Conservation (phyloP, 2,113 vertebrate species). For the Gyps fulvus region DNA sequence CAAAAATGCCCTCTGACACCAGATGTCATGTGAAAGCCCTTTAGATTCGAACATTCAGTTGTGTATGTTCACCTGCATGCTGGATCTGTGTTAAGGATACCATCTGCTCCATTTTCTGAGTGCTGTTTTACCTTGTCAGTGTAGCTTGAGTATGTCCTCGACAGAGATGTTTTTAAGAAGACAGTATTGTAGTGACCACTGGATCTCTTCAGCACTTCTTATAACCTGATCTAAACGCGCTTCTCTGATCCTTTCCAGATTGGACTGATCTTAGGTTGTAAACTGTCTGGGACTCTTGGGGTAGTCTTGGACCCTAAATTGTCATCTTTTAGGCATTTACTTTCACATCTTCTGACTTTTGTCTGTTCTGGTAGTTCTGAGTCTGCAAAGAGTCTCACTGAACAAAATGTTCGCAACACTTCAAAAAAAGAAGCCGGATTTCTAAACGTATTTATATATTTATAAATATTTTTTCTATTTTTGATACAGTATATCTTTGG, state of each 20-base stretch:
- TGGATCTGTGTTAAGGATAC: neutral
- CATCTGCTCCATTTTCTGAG: neutral
- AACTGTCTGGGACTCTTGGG: neutral
- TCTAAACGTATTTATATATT: neutral
- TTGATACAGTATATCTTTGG: neutral
- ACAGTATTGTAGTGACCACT: neutral
- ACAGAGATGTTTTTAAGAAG: neutral
- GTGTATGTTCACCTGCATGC: neutral
- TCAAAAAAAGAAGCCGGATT: neutral
- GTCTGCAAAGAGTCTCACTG: neutral
- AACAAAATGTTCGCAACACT: neutral
- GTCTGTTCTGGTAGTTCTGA: neutral
- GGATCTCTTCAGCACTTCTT: neutral
- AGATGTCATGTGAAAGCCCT: neutral
- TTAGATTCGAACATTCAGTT: neutral
- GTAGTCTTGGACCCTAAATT: neutral
- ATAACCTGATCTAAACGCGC: neutral
- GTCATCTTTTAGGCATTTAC: neutral
- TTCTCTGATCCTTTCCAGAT: neutral
- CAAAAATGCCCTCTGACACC: neutral
- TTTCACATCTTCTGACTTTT: neutral
- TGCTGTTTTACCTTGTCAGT: fast-evolving
- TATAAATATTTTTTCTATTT: neutral
- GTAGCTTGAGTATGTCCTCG: neutral
- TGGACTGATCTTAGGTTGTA: neutral